Conservation (phyloP, 2,888 invertebrate genomes). For the Crioceris asparagi region DNA sequence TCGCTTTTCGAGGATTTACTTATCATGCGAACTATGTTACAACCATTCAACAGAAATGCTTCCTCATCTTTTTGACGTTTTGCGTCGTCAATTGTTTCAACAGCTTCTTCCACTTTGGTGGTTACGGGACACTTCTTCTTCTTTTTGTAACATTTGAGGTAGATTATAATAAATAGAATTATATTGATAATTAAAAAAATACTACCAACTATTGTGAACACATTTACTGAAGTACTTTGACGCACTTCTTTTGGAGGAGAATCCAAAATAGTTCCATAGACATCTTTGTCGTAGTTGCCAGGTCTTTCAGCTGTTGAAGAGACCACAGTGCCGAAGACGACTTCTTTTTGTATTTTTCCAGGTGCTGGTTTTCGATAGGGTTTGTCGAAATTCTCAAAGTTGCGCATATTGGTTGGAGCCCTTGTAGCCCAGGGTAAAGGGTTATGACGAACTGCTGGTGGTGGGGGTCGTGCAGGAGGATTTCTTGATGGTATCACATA, state of each 20-base stretch:
- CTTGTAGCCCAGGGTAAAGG: constrained; percentile 13
- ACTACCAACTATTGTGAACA: constrained; percentile 54
- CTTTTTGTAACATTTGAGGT: constrained; percentile 52
- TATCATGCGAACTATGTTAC: constrained; percentile 49
- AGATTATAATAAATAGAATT: constrained; percentile 55
- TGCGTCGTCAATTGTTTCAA: constrained; percentile 24
- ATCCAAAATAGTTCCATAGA: constrained; percentile 34
- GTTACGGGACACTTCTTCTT: constrained; percentile 36
- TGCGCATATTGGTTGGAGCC: constrained; percentile 9
- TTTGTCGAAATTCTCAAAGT: not conserved
- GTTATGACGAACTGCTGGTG: constrained; percentile 14
- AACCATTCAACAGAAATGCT: constrained; percentile 39
- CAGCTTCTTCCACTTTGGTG: constrained; percentile 42
- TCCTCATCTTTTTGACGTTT: constrained; percentile 36
- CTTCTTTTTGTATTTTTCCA: constrained; percentile 2
- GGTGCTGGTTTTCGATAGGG: not conserved
- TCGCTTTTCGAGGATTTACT: constrained; percentile 40
- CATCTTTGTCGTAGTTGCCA: constrained; percentile 18
- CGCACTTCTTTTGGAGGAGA: constrained; percentile 31
- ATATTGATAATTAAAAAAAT: constrained; percentile 65
- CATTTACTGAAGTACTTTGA: constrained; percentile 40
- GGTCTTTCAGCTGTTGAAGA: constrained; percentile 16
- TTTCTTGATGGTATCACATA: not conserved
- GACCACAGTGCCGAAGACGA: constrained; percentile 16
- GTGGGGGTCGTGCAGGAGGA: constrained; percentile 10